Evolutionary conservation across 2,888 invertebrate species (phyloP).

Genomic region (Gryllus longicercus): DNA sequence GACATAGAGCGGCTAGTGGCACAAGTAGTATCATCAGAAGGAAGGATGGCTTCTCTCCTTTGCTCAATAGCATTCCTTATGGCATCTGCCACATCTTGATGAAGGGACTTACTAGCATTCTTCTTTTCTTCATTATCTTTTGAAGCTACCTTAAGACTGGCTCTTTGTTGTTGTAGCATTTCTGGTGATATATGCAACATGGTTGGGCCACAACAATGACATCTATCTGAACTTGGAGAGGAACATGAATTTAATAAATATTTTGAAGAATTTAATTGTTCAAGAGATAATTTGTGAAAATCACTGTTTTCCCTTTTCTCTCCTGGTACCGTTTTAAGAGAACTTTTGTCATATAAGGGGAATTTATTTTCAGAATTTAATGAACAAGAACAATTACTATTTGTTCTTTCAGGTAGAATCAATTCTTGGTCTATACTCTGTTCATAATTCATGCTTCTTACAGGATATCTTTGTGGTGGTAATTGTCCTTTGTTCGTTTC

Average conservation of each 20-base stretch:
- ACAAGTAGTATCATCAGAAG: conserved; percentile 28
- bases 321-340: not conserved
- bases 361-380: not conserved
- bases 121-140: not conserved
- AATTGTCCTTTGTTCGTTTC: not conserved
- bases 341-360: not conserved
- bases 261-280: not conserved
- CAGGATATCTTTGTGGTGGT: not conserved
- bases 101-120: not conserved
- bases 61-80: conserved; percentile 29
- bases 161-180: conserved; percentile 30
- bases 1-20: conserved; percentile 29
- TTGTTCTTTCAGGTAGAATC: not conserved
- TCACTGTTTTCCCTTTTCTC: not conserved
- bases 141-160: conserved; percentile 29
- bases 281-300: not conserved
- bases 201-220: conserved; percentile 25
- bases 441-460: not conserved
- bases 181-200: conserved; percentile 30
- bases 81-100: conserved; percentile 29
- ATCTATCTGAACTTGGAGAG: conserved; percentile 21
- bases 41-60: conserved; percentile 28
- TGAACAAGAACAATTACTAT: not conserved
- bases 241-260: not conserved
- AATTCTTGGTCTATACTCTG: not conserved